Base-by-base conservation (phyloP, 2,797 vertebrate species). In the Scleropages formosus region DNA sequence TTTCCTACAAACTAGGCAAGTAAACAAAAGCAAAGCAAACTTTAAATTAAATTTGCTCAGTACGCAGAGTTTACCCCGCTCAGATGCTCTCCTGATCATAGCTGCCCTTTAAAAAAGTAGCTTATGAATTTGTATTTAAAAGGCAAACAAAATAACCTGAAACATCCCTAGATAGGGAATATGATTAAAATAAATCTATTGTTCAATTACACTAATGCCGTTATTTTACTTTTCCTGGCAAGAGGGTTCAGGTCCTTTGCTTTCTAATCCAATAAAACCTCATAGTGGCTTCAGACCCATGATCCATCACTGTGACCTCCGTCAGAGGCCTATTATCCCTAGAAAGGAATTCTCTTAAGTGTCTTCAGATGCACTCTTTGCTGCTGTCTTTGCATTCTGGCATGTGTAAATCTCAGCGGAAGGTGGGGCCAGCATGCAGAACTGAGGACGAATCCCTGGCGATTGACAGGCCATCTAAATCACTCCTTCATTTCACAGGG, bases 211-310 rank as follows among this genome's bases (percentile, higher is more conserved):
- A 39, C 31, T 47, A 76, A 85, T 87, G 81, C 67, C 72, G 73
- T 62, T 77, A 31, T 58, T 68, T 79, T 89, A 90, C 84, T 86
- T 88, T 82, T 80, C 56, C 58, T 20, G 58, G 58, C 68, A 82
- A 77, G 20, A 61, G 53, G 47, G 73, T 46, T 67, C 11, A 56
- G 47, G 24, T 15, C 24, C 18, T 11, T 31, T 15, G 56, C 4
- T 27, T 64, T 22, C 15, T 51, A 65, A 65, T 64, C 49, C 13
- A 74, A 74, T 47, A 49, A 61, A 11, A 31, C 2, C 15, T 26
- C 24, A 56, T 47, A 51, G 60, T 22, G 65, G 44, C 51, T 15
- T 31, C 49, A 44, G 62, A 13, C 3, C 4, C 20, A 16, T 13
- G 20, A 26, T 39, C 22, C 46, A 18, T 27, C n/a, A 8, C 20